Percentiles rank a stretch among this genome's conserved stretches.
phyloP scores from a whole-genome alignment of 2,797 vertebrate genomes.

The Mus spretus region DNA sequence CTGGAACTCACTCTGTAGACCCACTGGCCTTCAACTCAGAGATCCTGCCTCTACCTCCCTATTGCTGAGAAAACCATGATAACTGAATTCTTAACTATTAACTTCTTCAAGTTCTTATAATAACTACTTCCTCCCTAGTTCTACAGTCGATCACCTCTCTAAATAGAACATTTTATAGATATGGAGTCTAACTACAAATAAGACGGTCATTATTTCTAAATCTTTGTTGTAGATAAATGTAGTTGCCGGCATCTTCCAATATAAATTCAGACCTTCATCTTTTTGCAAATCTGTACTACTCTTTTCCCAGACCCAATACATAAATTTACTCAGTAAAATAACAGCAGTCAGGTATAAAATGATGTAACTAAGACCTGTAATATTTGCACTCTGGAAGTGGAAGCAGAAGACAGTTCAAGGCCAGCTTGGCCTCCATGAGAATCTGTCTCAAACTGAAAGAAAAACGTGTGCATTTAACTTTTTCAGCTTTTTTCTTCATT shows the following conservation, averaged over 20 bases:
- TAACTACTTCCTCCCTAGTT: background rate
- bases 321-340: background rate
- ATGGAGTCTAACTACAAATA: background rate
- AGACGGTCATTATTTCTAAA: background rate
- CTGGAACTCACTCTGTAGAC: background rate
- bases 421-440: background rate
- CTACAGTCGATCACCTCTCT: background rate
- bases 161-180: background rate
- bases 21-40: background rate
- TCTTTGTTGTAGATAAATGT: background rate
- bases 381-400: background rate
- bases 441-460: background rate
- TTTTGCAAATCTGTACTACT: background rate
- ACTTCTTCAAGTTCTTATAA: background rate
- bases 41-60: background rate
- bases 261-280: background rate
- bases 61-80: background rate
- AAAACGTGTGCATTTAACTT: background rate
- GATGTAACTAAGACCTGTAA: background rate
- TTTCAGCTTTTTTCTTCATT: background rate
- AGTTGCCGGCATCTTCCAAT: background rate
- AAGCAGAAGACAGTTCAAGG: background rate
- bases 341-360: background rate
- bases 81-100: background rate
- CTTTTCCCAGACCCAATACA: background rate